Evolutionary conservation across 1,140 invertebrate species (phyloP), one percentile per base, ranked within the genome.

Genomic region (Linepithema humile): DNA sequence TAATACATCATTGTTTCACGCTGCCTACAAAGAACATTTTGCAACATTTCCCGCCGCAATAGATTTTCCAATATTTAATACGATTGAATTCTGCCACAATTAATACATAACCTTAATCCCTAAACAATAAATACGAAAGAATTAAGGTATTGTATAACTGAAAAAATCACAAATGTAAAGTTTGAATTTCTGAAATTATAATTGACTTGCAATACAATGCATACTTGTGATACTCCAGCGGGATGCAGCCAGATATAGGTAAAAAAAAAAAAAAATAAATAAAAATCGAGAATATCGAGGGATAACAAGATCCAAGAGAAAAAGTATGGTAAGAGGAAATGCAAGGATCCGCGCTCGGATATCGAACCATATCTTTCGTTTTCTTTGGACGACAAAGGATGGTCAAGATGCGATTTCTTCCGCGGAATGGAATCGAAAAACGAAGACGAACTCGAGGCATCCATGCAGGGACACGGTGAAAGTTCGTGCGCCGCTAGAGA

Each of bases 321-420:
- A n/a, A 40, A 48, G 62, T 38, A 1, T n/a, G 26, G 7, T 20
- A 7, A 78, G 20, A 17, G 50, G 50, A 29, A 29, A 45, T 32
- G 26, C 17, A 5, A n/a, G 15, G 48, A 55, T 43, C 26, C 15
- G 10, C 29, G 50, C 53, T 55, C 45, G 48, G 20, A 80, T 78
- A 53, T 72, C 65, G 29, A 7, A 15, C 64, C 20, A 15, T 15
- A 9, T 80, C 23, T 20, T 80, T 0, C 38, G 40, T 82, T 82
- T 70, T 73, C 38, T 43, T 38, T 32, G 3, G n/a, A 53, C 23
- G 26, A 73, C 38, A 82, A 82, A 82, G 43, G 38, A 72, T 29
- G 12, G 17, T 2, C 20, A 45, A 50, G 38, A 59, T 43, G n/a
- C 26, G 38, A 82, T 72, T 73, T 82, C 67, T 82, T 55, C 45